Percentiles rank a stretch among this genome's conserved stretches.
Evolutionary conservation across 1,140 invertebrate genomes (phyloP).

Genomic region (Eupristina koningsbergeri): DNA sequence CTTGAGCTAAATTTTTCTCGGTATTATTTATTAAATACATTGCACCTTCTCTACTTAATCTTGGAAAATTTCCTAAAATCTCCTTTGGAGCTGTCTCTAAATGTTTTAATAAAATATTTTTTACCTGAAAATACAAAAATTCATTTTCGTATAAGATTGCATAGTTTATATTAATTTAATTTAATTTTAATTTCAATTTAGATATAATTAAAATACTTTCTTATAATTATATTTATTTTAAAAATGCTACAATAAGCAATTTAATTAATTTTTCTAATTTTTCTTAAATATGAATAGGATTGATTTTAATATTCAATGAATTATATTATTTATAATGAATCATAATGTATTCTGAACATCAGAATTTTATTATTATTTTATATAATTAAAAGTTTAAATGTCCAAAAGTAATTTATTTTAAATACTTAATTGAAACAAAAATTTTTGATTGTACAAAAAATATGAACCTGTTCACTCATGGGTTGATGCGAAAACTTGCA

Average conservation of each 20-base stretch:
- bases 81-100: constrained; percentile 92
- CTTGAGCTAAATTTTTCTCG: constrained; percentile 78
- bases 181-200: no score
- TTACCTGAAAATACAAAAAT: constrained; percentile 59
- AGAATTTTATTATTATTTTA: no score
- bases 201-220: neutral
- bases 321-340: no score
- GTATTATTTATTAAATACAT: constrained; percentile 81
- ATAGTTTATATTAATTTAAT: no score
- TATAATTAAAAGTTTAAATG: no score
- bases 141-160: neutral
- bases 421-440: constrained; percentile 56
- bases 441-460: constrained; percentile 73
- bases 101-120: constrained; percentile 78
- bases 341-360: no score
- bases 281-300: no score
- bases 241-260: no score
- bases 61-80: constrained; percentile 89
- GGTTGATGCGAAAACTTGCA: constrained; percentile 96
- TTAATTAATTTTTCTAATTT: no score
- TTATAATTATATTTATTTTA: neutral
- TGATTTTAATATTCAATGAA: no score
- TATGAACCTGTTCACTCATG: constrained; percentile 79
- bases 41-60: constrained; percentile 84
- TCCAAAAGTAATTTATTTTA: constrained; percentile 10